Percentiles rank a stretch among this genome's conserved stretches.
Evolutionary conservation across 2,113 vertebrate genomes (phyloP).

Genomic region (Donacobius atricapilla): DNA sequence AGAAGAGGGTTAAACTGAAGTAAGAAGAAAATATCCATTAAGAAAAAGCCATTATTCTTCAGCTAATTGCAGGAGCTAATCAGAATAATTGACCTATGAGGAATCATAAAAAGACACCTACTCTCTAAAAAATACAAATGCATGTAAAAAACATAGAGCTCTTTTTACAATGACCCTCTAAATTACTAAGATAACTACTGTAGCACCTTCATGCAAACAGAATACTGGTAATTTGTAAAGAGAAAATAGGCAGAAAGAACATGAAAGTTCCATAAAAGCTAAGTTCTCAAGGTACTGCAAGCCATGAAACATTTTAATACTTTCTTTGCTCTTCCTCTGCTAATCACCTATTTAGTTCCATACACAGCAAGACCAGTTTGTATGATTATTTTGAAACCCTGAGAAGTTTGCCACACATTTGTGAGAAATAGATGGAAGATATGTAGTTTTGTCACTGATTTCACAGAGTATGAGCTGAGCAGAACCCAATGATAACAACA

Average conservation of each 20-base stretch:
- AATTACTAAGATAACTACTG: background rate
- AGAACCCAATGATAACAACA: background rate
- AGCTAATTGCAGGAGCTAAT: slow-evolving; percentile 23
- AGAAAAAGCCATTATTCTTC: slow-evolving; percentile 29
- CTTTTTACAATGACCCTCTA: background rate
- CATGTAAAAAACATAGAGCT: background rate
- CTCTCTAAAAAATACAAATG: background rate
- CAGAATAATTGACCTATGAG: slow-evolving; percentile 42
- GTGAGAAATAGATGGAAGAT: background rate
- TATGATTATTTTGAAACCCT: background rate
- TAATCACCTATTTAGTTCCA: background rate
- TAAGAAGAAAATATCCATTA: slow-evolving; percentile 44
- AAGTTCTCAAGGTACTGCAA: background rate
- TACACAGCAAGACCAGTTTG: background rate
- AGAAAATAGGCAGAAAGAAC: background rate
- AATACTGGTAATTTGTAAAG: background rate
- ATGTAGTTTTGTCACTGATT: background rate
- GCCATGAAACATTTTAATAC: background rate
- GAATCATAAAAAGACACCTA: background rate
- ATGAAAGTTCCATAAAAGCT: background rate
- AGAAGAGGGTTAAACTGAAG: background rate
- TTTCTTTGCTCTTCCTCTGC: background rate
- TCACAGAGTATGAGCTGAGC: background rate
- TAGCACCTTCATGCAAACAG: background rate
- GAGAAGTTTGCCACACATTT: background rate